These are phyloP conservation scores for Amblyopsis hoosieri DNA, from an alignment of 2,797 vertebrate genomes.

Conservation along the genomic window DNA sequence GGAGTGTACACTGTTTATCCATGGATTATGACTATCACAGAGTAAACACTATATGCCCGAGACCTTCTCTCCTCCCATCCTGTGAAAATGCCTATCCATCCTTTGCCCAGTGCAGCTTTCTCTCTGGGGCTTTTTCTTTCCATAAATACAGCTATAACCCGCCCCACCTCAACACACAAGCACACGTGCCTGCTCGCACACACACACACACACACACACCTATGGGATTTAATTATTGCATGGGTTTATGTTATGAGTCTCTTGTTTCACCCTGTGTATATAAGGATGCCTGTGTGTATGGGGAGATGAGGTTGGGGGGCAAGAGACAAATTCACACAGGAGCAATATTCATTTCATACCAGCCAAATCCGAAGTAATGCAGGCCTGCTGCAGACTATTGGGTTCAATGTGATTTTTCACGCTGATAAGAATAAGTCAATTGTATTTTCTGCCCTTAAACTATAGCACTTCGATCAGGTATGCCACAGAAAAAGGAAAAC, in stretches of 20 bases:
- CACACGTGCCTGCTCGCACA: constrained; percentile 1
- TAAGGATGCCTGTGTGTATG: background rate
- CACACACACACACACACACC: background rate
- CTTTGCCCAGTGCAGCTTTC: constrained; percentile 15
- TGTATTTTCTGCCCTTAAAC: constrained; percentile 20
- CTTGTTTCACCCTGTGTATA: background rate
- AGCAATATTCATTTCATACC: constrained; percentile 39
- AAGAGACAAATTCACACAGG: background rate
- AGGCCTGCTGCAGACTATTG: constrained; percentile 17
- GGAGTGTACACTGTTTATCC: constrained; percentile 57
- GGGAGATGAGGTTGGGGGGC: background rate
- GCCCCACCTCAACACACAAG: background rate
- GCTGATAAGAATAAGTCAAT: constrained; percentile 30
- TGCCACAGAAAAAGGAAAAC: too few species aligned
- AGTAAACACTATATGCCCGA: constrained; percentile 30
- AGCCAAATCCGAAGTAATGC: constrained; percentile 28
- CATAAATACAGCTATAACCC: constrained; percentile 7
- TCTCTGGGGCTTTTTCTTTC: constrained; percentile 1
- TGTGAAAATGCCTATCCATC: constrained; percentile 15
- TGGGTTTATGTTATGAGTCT: background rate
- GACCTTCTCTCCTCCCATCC: constrained; percentile 10
- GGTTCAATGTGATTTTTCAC: constrained; percentile 39
- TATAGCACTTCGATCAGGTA: too few species aligned
- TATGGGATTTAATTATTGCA: background rate
- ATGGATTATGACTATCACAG: constrained; percentile 56